Percentiles rank a stretch among this genome's conserved stretches.
Conservation (phyloP, 2,113 vertebrate species). For the Thomomys bottae region DNA sequence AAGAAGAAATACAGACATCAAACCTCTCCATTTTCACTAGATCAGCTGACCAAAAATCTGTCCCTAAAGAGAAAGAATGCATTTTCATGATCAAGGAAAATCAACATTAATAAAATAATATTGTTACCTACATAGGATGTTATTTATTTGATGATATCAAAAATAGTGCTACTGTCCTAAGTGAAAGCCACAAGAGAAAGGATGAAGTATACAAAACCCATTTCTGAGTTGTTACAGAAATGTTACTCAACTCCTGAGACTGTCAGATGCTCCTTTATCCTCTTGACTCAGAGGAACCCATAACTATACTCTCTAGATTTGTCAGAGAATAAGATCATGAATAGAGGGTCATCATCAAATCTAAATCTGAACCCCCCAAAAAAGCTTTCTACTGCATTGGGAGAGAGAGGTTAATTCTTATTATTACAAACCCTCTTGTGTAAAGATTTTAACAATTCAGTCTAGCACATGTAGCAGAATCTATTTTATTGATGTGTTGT, state of each 20-base stretch:
- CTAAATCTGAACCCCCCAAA: constrained; percentile 48
- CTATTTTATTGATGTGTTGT: not conserved
- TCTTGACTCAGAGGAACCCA: constrained; percentile 13
- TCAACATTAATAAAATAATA: constrained; percentile 78
- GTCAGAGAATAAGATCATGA: not conserved
- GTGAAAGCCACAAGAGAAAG: constrained; percentile 48
- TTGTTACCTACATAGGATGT: not conserved
- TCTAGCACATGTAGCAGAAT: not conserved
- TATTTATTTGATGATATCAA: constrained; percentile 66
- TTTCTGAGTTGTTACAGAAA: constrained; percentile 33
- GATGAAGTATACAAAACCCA: not conserved
- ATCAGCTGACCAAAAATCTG: constrained; percentile 63
- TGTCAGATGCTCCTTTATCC: not conserved
- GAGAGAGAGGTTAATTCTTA: not conserved
- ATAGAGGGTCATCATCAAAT: not conserved
- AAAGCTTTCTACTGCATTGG: constrained; percentile 15
- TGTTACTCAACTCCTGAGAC: constrained; percentile 23
- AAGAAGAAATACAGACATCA: constrained; percentile 63
- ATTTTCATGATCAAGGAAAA: constrained; percentile 68
- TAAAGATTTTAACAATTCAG: constrained; percentile 22
- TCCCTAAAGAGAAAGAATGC: constrained; percentile 68
- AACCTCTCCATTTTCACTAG: constrained; percentile 25
- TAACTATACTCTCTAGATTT: not conserved
- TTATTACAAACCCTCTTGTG: not conserved
- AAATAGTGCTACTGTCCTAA: constrained; percentile 52